Evolutionary conservation across 2,113 vertebrate species (phyloP), one percentile per base, ranked within the genome.

Genomic region (Crotalus viridis): DNA sequence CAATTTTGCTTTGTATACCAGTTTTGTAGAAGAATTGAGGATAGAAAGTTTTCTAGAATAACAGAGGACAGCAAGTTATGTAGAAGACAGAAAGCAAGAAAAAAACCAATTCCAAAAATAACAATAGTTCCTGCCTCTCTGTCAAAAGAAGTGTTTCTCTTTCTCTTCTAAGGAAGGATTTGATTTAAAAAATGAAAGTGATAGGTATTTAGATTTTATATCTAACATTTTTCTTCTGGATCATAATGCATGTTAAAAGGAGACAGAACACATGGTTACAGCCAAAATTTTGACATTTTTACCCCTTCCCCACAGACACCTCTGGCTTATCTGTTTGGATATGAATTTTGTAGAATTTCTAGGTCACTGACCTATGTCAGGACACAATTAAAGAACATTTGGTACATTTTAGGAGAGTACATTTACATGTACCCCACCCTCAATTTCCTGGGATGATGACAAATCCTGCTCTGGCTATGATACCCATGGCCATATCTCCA

Each of bases 401-500:
- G 33, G 74, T 81, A 81, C 33, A 81, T 81, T 19, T 81, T 81
- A 81, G 74, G 7, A 81, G 19, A 21, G 33, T 43, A 43, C 74
- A 43, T 2, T 1, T 81, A 81, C 74, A 8, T 17, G 0, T 8
- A 81, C 33, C 17, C 74, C 17, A 43, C 74, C 17, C 74, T 43
- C 33, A 43, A 43, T 81, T 81, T 43, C 21, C 43, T 85, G 24
- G 85, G 7, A 15, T 91, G 61, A 89, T 54, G 86, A 91, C 64
- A n/a, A 88, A 22, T 93, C 93, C 33, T 28, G 51, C 5, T 22
- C 93, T 87, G 48, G 81, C 93, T 64, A 56, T 94, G 95, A 64
- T 85, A 88, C 51, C 91, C 93, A 93, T 94, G 94, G 94, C 92
- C 86, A 21, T 96, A 96, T 94, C 95, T 96, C 90, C 94, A 89